Evolutionary conservation across 2,797 vertebrate species (phyloP).

Genomic region (Lacerta agilis): DNA sequence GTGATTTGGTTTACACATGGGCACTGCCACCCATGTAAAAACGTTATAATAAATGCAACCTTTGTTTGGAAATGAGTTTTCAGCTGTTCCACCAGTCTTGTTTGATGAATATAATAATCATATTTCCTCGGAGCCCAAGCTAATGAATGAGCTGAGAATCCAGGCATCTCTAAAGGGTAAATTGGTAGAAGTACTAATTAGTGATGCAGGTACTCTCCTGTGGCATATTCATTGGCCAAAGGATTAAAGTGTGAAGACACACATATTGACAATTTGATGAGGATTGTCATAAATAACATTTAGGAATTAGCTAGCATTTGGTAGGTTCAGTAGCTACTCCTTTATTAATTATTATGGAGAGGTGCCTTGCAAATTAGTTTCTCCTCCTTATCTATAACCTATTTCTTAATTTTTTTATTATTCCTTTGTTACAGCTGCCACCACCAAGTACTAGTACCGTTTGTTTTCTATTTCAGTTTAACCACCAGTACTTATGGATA

Average conservation of each 20-base stretch:
- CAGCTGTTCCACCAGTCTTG: neutral
- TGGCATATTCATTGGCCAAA: neutral
- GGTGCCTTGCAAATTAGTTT: no score
- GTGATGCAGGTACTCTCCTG: neutral
- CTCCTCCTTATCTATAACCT: no score
- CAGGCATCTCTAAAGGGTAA: neutral
- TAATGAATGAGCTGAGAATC: neutral
- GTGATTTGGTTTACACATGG: neutral
- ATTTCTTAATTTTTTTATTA: no score
- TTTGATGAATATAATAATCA: neutral
- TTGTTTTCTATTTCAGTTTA: no score
- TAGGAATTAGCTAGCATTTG: neutral
- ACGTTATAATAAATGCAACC: neutral
- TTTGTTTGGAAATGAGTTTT: neutral
- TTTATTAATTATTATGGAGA: no score
- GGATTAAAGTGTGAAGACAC: neutral
- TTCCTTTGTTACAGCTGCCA: no score
- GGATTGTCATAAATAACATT: neutral
- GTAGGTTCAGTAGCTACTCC: neutral
- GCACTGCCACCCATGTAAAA: neutral
- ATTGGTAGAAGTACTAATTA: neutral
- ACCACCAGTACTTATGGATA: no score
- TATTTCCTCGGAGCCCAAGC: neutral
- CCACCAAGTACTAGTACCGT: no score
- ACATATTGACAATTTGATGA: neutral